Conservation (phyloP, 1,140 invertebrate species). For the Apocrypta bakeri region DNA sequence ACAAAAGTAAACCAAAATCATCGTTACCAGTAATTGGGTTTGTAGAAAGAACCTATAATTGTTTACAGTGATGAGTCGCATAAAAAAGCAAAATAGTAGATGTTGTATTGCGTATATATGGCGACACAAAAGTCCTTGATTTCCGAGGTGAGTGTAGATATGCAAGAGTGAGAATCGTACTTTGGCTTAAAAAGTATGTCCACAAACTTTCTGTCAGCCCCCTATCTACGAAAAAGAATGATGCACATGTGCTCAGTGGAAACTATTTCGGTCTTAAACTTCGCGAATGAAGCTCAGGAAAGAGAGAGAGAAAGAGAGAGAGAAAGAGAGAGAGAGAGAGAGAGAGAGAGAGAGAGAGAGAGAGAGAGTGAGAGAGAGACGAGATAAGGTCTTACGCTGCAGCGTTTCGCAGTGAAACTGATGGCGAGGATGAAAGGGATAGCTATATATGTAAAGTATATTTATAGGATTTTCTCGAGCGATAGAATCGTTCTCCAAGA, state of each 20-base stretch:
- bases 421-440: neutral
- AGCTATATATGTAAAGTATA: neutral
- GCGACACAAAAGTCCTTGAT: too few species aligned
- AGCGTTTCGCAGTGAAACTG: neutral
- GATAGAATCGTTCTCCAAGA: neutral
- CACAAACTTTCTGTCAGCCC: neutral
- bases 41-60: too few species aligned
- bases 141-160: neutral
- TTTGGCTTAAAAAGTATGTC: conserved; percentile 8
- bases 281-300: neutral
- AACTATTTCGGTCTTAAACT: conserved; percentile 14
- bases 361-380: neutral
- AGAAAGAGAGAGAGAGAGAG: neutral
- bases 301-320: neutral
- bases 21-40: too few species aligned
- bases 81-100: too few species aligned
- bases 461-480: neutral
- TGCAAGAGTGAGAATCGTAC: neutral
- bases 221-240: conserved; percentile 1
- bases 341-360: neutral
- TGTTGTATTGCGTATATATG: too few species aligned
- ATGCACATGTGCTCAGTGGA: neutral
- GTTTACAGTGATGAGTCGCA: too few species aligned
- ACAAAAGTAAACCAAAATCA: too few species aligned
- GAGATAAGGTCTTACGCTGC: neutral